Evolutionary conservation across 2,797 vertebrate genomes (phyloP).

Genomic region (Poecilia picta): DNA sequence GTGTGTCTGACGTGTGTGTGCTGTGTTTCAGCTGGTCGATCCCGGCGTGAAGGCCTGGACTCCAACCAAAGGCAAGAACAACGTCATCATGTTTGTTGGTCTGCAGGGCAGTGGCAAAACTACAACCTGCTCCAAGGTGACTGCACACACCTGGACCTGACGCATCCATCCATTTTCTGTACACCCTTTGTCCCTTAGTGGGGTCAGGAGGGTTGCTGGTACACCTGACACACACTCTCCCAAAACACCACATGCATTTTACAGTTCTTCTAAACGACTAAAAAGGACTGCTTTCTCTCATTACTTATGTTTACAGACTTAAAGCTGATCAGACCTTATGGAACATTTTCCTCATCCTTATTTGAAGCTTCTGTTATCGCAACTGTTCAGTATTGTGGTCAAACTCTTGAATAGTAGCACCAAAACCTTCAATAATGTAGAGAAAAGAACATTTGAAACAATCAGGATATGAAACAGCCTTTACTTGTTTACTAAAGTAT

Average conservation of each 20-base stretch:
- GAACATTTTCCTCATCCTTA: background rate
- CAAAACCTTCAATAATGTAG: background rate
- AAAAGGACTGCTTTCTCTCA: background rate
- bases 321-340: background rate
- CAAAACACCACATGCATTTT: too few relatives aligned
- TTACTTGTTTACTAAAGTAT: background rate
- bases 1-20: slow-evolving; percentile 21
- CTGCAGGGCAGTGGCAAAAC: slow-evolving; percentile 98
- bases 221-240: background rate
- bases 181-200: too few relatives aligned
- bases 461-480: background rate
- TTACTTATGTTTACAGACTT: background rate
- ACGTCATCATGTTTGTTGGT: slow-evolving; percentile 99
- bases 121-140: slow-evolving; percentile 97
- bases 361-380: background rate
- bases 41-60: slow-evolving; percentile 99
- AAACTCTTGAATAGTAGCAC: background rate
- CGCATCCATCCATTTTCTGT: too few relatives aligned
- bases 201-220: too few relatives aligned
- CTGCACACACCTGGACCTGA: background rate
- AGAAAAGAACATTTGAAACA: background rate
- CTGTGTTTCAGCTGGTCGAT: slow-evolving; percentile 88
- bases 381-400: background rate
- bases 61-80: slow-evolving; percentile 97
- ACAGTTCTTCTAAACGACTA: background rate